Evolutionary conservation across 2,797 vertebrate species (phyloP).

Genomic region (Esox lucius): DNA sequence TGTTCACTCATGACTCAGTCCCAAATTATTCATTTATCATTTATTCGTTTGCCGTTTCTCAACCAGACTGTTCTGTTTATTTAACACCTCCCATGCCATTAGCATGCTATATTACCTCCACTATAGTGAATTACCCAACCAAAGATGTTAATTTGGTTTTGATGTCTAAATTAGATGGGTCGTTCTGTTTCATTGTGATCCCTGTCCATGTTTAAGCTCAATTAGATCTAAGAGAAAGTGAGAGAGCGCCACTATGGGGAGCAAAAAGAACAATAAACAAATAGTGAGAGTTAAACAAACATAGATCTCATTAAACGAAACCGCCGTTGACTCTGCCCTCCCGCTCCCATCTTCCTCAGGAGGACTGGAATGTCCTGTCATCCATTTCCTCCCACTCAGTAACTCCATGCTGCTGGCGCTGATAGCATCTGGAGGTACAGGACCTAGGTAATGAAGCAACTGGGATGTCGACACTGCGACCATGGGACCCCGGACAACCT

Average conservation of each 20-base stretch:
- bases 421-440: slow-evolving; percentile 43
- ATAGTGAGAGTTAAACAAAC: slow-evolving; percentile 53
- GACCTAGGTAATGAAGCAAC: slow-evolving; percentile 66
- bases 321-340: slow-evolving; percentile 46
- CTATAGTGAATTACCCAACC: background rate
- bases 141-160: background rate
- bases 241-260: slow-evolving; percentile 2
- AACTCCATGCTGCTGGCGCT: slow-evolving; percentile 18
- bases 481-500: slow-evolving; percentile 34
- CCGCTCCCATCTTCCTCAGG: background rate
- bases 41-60: slow-evolving; percentile 2
- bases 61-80: background rate
- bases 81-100: background rate
- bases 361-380: slow-evolving; percentile 49
- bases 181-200: slow-evolving; percentile 23
- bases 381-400: slow-evolving; percentile 49
- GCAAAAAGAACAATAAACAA: too few relatives aligned
- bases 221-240: slow-evolving; percentile 25
- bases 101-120: background rate
- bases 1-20: background rate
- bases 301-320: slow-evolving; percentile 61
- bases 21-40: slow-evolving; percentile 1
- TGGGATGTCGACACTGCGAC: slow-evolving; percentile 43
- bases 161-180: slow-evolving; percentile 4
- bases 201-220: slow-evolving; percentile 19